A percentile compares a stretch with the other conserved stretches of the same genome.
phyloP scores from a whole-genome alignment of 2,113 vertebrate species.

The Oenanthe oenanthe region DNA sequence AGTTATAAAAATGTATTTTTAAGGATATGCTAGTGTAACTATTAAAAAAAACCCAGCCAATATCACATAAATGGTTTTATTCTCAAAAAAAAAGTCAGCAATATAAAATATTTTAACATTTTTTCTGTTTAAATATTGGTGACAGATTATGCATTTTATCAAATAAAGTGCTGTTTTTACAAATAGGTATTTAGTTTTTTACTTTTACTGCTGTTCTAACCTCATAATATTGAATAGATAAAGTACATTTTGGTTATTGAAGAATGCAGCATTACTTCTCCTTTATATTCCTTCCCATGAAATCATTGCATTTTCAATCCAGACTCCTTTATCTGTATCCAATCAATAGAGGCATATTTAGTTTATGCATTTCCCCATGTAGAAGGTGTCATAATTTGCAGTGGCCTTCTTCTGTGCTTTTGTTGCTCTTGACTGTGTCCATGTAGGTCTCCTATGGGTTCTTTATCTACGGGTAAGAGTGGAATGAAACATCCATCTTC shows the following conservation, averaged over 20 bases:
- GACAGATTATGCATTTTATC: constrained; percentile 12
- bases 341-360: background rate
- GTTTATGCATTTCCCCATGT: background rate
- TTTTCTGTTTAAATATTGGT: constrained; percentile 42
- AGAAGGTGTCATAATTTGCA: background rate
- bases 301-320: background rate
- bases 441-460: background rate
- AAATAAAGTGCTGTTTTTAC: constrained; percentile 59
- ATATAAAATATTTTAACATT: constrained; percentile 46
- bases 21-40: background rate
- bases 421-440: background rate
- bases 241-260: background rate
- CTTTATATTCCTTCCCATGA: background rate
- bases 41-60: background rate
- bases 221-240: constrained; percentile 2
- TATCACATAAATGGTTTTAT: constrained; percentile 17
- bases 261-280: background rate
- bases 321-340: background rate
- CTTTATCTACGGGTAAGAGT: background rate
- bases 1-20: background rate
- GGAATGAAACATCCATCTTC: background rate
- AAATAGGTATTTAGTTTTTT: constrained; percentile 1
- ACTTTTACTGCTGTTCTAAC: constrained; percentile 9
- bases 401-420: background rate
- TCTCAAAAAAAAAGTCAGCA: background rate